A percentile compares a stretch with the other conserved stretches of the same genome.
phyloP scores from a whole-genome alignment of 2,113 vertebrate genomes.

The Eulemur macaco region DNA sequence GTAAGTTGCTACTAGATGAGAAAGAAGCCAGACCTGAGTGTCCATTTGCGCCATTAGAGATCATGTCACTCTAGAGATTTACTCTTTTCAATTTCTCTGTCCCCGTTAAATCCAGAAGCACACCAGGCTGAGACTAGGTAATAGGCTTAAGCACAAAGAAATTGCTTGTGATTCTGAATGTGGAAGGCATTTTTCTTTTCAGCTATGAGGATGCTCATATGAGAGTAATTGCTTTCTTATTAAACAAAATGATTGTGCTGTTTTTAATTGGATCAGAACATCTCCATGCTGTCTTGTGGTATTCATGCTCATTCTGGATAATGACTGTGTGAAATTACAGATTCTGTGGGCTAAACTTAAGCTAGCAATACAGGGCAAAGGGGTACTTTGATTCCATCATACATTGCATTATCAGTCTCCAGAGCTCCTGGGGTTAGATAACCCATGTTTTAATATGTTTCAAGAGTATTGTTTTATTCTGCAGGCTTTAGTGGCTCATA shows the following conservation, averaged over 20 bases:
- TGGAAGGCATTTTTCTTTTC: conserved; percentile 14
- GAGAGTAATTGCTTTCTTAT: conserved; percentile 41
- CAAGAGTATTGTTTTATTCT: background rate
- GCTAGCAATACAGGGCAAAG: background rate
- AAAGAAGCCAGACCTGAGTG: background rate
- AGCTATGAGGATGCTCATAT: background rate
- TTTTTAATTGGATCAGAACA: conserved; percentile 22
- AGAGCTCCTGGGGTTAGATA: background rate
- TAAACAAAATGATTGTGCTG: conserved; percentile 32
- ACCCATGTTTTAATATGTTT: background rate
- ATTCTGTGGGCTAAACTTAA: background rate
- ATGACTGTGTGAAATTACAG: background rate
- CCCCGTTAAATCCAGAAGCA: background rate
- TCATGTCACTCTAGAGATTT: background rate
- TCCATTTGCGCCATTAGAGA: background rate
- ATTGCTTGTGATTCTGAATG: background rate
- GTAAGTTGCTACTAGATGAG: background rate
- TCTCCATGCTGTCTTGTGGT: background rate
- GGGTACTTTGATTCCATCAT: background rate
- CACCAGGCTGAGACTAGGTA: background rate
- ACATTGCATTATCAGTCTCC: background rate
- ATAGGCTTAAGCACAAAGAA: background rate
- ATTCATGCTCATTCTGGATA: background rate
- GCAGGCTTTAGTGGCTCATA: background rate
- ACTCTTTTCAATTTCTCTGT: background rate